Evolutionary conservation across 2,888 invertebrate genomes (phyloP).

Genomic region (Xanthorhoe spadicearia): DNA sequence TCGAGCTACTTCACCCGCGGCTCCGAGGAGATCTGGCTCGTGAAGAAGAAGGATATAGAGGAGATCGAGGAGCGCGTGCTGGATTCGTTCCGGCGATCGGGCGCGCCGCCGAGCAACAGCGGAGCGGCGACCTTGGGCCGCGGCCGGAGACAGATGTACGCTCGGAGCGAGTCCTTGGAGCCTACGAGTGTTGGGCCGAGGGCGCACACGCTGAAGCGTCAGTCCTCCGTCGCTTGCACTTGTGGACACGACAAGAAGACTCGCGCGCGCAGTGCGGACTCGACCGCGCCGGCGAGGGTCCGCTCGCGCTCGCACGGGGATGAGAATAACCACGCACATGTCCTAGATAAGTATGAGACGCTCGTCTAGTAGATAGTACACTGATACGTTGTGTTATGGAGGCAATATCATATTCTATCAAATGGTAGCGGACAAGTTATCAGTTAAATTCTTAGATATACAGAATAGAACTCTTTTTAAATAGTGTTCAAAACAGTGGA

Average conservation of each 20-base stretch:
- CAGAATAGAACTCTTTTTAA: not conserved
- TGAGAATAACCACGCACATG: slow-evolving; percentile 66
- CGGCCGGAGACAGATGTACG: slow-evolving; percentile 68
- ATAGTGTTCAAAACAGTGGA: not conserved
- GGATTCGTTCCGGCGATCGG: slow-evolving; percentile 77
- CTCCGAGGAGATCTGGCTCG: slow-evolving; percentile 80
- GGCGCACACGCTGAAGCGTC: slow-evolving; percentile 75
- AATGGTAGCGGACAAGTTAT: not conserved
- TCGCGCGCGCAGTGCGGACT: slow-evolving; percentile 63
- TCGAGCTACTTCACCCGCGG: slow-evolving; percentile 79
- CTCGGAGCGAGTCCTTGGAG: slow-evolving; percentile 76
- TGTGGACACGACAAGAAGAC: slow-evolving; percentile 79
- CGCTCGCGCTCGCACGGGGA: slow-evolving; percentile 77
- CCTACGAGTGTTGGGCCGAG: slow-evolving; percentile 64
- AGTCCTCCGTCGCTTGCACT: slow-evolving; percentile 77
- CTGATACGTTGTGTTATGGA: not conserved
- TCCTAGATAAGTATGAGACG: slow-evolving; percentile 82
- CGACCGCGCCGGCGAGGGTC: slow-evolving; percentile 60
- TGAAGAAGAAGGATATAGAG: slow-evolving; percentile 81
- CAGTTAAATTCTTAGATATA: not conserved
- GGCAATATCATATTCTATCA: not conserved
- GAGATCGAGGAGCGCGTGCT: slow-evolving; percentile 79
- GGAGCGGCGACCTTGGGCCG: slow-evolving; percentile 68
- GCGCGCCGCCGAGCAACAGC: slow-evolving; percentile 56
- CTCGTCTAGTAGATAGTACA: slow-evolving; percentile 55